phyloP scores from a whole-genome alignment of 1,140 invertebrate genomes.

The Dryas iulia region DNA sequence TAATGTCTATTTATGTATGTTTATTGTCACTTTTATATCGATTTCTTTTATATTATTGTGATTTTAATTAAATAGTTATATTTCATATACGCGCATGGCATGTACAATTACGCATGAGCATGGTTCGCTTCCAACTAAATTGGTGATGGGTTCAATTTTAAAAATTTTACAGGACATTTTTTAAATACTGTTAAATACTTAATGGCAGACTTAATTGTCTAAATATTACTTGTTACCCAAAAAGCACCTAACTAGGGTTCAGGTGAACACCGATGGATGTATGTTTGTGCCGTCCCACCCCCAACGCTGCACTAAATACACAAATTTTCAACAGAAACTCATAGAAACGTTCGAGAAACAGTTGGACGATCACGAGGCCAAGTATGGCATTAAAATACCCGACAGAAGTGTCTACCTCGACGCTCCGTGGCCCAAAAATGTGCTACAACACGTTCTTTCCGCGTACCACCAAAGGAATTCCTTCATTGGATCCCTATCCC shows the following conservation, averaged over 20 bases:
- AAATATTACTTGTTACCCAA: background rate
- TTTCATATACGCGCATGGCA: constrained; percentile 24
- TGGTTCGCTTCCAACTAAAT: constrained; percentile 17
- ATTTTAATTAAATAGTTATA: constrained; percentile 6
- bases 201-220: too few species aligned
- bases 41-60: background rate
- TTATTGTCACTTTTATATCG: background rate
- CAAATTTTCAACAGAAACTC: constrained; percentile 57
- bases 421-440: constrained; percentile 77
- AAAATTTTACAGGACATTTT: background rate
- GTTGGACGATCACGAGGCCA: constrained; percentile 78
- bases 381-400: constrained; percentile 70
- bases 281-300: constrained; percentile 53
- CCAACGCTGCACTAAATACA: constrained; percentile 37
- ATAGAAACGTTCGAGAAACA: constrained; percentile 64
- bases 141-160: constrained; percentile 35
- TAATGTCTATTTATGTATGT: background rate
- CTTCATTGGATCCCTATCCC: constrained; percentile 77
- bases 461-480: constrained; percentile 75
- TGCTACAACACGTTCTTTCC: constrained; percentile 72
- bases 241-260: background rate
- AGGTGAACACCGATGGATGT: constrained; percentile 17
- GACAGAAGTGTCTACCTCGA: constrained; percentile 66
- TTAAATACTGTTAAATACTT: background rate
- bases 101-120: constrained; percentile 19